phyloP scores from a whole-genome alignment of 2,113 vertebrate species.

The Vulpes lagopus region DNA sequence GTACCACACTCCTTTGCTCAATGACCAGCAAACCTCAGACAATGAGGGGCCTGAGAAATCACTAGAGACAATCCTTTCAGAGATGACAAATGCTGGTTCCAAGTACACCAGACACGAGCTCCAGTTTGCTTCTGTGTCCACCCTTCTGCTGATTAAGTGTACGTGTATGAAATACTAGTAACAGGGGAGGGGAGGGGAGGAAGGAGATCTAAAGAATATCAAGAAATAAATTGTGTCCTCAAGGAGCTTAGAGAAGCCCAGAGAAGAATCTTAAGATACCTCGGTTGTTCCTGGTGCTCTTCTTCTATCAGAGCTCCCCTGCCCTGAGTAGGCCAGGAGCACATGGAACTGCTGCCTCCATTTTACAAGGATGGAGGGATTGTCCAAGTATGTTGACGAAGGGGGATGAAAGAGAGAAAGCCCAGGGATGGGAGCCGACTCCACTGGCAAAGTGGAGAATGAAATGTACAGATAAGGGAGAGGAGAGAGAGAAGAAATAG shows the following conservation, averaged over 20 bases:
- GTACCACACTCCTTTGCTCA: rapidly evolving
- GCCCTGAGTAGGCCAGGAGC: background rate
- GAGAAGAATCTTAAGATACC: background rate
- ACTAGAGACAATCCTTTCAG: background rate
- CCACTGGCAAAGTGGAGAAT: background rate
- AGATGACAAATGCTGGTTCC: background rate
- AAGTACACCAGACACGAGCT: background rate
- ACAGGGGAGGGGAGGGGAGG: background rate
- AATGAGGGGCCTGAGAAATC: background rate
- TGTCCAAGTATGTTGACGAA: background rate
- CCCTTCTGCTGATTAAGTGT: conserved; percentile 21
- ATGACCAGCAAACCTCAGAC: background rate
- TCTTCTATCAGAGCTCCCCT: background rate
- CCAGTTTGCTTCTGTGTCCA: background rate
- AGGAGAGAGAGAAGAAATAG: background rate
- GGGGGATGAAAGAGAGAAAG: background rate
- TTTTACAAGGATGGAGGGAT: background rate
- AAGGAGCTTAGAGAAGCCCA: background rate
- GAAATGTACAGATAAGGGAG: background rate
- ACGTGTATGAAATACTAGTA: background rate
- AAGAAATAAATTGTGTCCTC: background rate
- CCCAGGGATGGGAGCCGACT: background rate
- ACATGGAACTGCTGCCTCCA: background rate
- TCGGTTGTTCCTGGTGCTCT: background rate
- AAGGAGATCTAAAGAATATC: background rate